Base-by-base conservation (phyloP, 1,140 invertebrate genomes). In the Physella acuta region DNA sequence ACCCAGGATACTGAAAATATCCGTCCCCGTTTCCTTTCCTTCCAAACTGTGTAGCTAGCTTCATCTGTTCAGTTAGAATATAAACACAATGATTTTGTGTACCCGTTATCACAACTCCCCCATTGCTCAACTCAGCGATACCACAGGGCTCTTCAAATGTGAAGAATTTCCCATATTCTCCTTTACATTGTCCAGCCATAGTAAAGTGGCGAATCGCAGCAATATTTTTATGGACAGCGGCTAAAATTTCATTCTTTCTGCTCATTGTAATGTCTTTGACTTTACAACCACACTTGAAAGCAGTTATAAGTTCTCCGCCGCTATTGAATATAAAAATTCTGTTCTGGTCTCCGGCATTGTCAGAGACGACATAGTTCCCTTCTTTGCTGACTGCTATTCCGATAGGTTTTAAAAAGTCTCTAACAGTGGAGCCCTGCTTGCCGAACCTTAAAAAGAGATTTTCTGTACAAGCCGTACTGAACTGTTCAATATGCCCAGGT, bases 51-150 rank as follows among this genome's bases (percentile, higher is more conserved):
- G 93, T 92, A 62, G 98, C 94, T 83, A 98, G 98, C 56, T 94
- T 97, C 58, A 95, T 95, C 82, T 98, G 94, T 58, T 94, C 95
- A 87, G 98, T 95, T 89, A 99, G 98, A 75, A 98, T 93, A 91
- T 97, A 87, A 39, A 87, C 92, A 86, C 94, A 90, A 86, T 97
- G 92, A 88, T 97, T 97, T 87, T 97, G 95, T 87, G 78, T 70
- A 33, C 79, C 78, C 1, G 82, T 78, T 34, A 84, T 62, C 44
- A 76, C 73, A 11, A 76, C 73, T 31, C 81, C 74, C 62, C 77
- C 76, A 56, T 76, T 75, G 17, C 36, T 63, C 8, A 73, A 72
- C 17, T 75, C 52, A 16, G 76, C 74, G 31, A 84, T 80, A 17
- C 82, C 81, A 70, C 78, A 76, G 0, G 81, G 75, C 24, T 76